Evolutionary conservation across 2,888 invertebrate species (phyloP).

Genomic region (Gymnosoma rotundatum): DNA sequence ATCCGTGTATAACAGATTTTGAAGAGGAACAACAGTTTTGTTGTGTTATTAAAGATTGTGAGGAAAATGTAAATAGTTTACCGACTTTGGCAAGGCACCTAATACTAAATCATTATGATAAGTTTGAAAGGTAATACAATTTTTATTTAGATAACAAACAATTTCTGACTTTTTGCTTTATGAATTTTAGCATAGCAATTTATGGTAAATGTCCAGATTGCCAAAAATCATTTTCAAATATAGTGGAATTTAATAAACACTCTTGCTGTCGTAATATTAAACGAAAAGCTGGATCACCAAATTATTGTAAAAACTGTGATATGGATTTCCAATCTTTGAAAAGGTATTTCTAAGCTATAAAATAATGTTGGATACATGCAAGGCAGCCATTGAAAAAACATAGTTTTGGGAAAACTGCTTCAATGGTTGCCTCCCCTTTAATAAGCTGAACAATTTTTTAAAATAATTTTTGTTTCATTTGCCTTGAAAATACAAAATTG

Average conservation of each 20-base stretch:
- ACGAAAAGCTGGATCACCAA: constrained; percentile 73
- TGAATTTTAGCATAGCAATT: constrained; percentile 59
- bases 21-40: constrained; percentile 67
- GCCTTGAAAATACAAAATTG: background rate
- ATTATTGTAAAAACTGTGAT: constrained; percentile 76
- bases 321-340: constrained; percentile 79
- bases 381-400: no score
- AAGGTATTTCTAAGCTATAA: constrained; percentile 73
- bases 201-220: constrained; percentile 77
- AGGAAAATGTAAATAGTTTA: constrained; percentile 66
- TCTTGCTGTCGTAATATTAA: constrained; percentile 77
- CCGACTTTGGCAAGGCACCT: constrained; percentile 77
- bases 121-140: constrained; percentile 72
- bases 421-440: no score
- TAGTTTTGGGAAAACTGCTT: no score
- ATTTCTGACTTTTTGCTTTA: background rate
- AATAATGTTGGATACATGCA: no score
- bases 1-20: constrained; percentile 68
- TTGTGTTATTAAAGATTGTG: constrained; percentile 75
- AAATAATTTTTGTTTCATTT: background rate
- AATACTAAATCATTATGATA: constrained; percentile 77
- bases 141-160: background rate
- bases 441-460: background rate
- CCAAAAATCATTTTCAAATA: constrained; percentile 76
- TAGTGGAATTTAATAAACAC: constrained; percentile 79